phyloP scores from a whole-genome alignment of 2,797 vertebrate genomes.

The Pseudochirops cupreus region DNA sequence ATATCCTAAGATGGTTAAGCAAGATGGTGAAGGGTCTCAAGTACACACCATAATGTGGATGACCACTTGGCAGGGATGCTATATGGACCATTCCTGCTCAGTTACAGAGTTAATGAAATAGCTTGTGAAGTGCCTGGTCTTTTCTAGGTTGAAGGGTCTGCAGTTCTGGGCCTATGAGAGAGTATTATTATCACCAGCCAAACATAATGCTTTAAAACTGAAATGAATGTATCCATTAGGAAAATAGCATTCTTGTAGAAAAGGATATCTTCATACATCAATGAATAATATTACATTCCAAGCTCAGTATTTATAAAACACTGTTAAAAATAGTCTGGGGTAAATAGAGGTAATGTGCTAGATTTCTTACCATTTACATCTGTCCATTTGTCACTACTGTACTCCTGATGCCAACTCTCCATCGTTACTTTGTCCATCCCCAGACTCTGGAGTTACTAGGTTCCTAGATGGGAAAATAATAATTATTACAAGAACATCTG shows the following conservation, averaged over 20 bases:
- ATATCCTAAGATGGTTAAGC: not conserved
- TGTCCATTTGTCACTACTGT: not conserved
- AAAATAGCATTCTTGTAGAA: not conserved
- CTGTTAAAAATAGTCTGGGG: not conserved
- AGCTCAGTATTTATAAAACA: not conserved
- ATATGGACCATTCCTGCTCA: not conserved
- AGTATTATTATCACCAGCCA: not conserved
- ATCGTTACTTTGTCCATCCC: not conserved
- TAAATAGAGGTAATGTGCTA: not conserved
- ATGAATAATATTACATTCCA: not conserved
- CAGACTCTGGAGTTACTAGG: not conserved
- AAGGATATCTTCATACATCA: not conserved
- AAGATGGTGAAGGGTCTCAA: not conserved
- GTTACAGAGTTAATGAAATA: not conserved
- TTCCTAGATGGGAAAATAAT: not conserved
- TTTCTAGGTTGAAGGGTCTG: not conserved
- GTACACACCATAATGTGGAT: not conserved
- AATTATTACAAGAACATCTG: not conserved
- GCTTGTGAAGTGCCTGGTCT: not conserved
- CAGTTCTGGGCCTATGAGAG: not conserved
- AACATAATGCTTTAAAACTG: not conserved
- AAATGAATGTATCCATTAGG: constrained; percentile 6
- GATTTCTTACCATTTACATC: not conserved
- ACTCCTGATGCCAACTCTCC: not conserved
- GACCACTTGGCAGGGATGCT: not conserved